Conservation (phyloP, 2,797 vertebrate species). For the Argentina silus region DNA sequence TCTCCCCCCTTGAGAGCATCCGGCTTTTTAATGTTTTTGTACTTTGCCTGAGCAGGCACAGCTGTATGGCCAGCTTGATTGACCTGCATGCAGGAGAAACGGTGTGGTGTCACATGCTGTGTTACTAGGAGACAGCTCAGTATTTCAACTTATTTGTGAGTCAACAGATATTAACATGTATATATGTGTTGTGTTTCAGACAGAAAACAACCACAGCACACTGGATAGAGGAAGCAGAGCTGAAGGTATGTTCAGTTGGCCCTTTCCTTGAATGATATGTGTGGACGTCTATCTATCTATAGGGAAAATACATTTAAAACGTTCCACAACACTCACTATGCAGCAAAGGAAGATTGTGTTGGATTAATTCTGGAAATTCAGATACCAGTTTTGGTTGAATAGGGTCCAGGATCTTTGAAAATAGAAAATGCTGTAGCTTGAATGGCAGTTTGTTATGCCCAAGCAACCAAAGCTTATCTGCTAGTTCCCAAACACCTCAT, state of each 20-base stretch:
- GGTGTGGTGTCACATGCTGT: background rate
- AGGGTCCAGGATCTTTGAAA: constrained; percentile 12
- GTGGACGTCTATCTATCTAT: background rate
- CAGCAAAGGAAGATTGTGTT: constrained; percentile 24
- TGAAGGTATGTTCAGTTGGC: background rate
- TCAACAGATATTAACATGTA: background rate
- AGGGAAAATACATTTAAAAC: background rate
- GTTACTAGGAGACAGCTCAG: no score
- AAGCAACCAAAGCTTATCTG: constrained; percentile 2
- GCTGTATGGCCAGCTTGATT: constrained; percentile 58
- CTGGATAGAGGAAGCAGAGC: background rate
- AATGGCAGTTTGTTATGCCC: background rate
- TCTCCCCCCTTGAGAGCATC: constrained; percentile 55
- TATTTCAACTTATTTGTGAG: background rate
- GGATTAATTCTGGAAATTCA: background rate
- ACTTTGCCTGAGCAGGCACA: constrained; percentile 69
- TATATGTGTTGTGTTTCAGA: background rate
- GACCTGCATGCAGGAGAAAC: constrained; percentile 24
- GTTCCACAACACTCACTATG: background rate
- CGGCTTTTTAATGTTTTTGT: constrained; percentile 59
- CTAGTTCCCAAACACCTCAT: background rate
- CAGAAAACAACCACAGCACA: background rate
- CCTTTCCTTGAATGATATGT: background rate
- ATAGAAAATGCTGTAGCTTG: constrained; percentile 14
- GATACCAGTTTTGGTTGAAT: constrained; percentile 26